Evolutionary conservation across 1,140 invertebrate genomes (phyloP).

Genomic region (Cotesia glomerata): DNA sequence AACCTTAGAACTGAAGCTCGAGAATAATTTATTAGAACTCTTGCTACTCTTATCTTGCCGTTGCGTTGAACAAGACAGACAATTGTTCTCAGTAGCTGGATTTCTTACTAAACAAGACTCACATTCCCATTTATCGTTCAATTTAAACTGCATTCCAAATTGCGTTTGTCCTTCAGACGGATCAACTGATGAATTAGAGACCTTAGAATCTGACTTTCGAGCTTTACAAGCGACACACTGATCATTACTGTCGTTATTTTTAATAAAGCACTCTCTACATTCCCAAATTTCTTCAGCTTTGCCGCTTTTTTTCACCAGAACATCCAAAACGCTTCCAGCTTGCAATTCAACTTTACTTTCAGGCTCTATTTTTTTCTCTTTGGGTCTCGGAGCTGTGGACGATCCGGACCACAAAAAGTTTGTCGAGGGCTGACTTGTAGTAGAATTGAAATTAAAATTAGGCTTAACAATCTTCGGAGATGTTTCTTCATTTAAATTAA

Average conservation of each 20-base stretch:
- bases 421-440: constrained; percentile 5
- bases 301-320: constrained; percentile 23
- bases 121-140: constrained; percentile 70
- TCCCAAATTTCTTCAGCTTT: constrained; percentile 58
- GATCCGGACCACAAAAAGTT: constrained; percentile 53
- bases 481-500: constrained; percentile 41
- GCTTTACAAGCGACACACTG: constrained; percentile 55
- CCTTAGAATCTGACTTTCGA: constrained; percentile 29
- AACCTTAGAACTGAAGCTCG: background rate
- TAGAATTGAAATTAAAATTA: constrained; percentile 3
- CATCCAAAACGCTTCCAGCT: constrained; percentile 54
- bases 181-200: background rate
- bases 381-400: constrained; percentile 45
- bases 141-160: constrained; percentile 60
- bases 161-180: background rate
- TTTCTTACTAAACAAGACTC: constrained; percentile 71
- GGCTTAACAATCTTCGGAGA: constrained; percentile 23
- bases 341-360: constrained; percentile 40
- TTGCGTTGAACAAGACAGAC: constrained; percentile 69
- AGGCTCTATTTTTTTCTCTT: constrained; percentile 40
- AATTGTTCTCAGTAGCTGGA: constrained; percentile 65
- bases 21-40: background rate
- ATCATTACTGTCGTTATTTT: constrained; percentile 46
- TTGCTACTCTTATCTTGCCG: constrained; percentile 20
- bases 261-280: constrained; percentile 60